Evolutionary conservation across 2,888 invertebrate genomes (phyloP).

Genomic region (Colletes collaris): DNA sequence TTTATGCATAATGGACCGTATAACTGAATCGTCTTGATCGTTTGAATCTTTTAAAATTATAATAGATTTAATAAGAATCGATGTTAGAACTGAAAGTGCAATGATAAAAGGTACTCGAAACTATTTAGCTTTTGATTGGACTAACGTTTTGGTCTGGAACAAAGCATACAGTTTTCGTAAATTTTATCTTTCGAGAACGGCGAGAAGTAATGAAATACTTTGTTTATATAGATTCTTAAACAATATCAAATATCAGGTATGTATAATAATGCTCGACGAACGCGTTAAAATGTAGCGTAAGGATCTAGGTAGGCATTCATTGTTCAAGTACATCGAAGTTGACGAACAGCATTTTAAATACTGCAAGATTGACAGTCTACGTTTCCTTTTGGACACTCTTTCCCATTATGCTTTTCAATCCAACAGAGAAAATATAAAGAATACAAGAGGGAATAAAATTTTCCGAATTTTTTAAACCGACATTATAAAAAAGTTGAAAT

Average conservation of each 20-base stretch:
- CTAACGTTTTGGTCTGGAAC: too few relatives aligned
- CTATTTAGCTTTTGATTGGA: not conserved
- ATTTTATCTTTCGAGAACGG: not conserved
- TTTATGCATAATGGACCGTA: not conserved
- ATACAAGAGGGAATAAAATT: not conserved
- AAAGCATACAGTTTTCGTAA: too few relatives aligned
- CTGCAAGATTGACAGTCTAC: conserved; percentile 8
- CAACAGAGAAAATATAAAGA: not conserved
- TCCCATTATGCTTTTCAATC: not conserved
- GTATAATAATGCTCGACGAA: not conserved
- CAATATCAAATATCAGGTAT: not conserved
- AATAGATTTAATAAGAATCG: too few relatives aligned
- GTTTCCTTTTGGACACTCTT: not conserved
- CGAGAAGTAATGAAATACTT: too few relatives aligned
- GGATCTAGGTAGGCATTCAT: conserved; percentile 26
- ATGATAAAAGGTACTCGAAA: not conserved
- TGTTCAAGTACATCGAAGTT: conserved; percentile 39
- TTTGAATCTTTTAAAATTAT: not conserved
- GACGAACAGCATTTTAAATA: conserved; percentile 38
- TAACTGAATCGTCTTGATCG: conserved; percentile 1
- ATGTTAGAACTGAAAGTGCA: not conserved
- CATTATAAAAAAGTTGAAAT: not conserved
- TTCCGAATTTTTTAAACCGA: not conserved
- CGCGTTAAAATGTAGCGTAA: not conserved
- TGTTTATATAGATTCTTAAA: not conserved